Evolutionary conservation across 2,113 vertebrate genomes (phyloP), one percentile per base, ranked within the genome.

Genomic region (Prinia subflava): DNA sequence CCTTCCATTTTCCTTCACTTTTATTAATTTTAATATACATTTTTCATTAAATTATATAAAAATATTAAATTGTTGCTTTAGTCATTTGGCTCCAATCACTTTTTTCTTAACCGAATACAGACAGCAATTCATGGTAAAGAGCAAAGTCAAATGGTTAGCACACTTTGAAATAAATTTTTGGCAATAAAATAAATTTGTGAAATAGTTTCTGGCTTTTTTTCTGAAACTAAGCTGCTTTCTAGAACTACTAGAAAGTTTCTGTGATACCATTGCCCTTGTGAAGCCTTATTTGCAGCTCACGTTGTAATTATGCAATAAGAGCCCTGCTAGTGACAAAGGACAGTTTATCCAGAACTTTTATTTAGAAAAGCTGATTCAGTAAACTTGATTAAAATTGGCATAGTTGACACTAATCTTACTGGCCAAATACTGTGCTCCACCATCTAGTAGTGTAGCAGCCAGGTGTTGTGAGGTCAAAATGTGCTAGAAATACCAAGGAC

Each of bases 121-220:
- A 87, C 59, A 96, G 60, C 46, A 53, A 21, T 91, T 95, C 64
- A 88, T 4, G 1, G 87, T 93, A 89, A 89, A 90, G 83, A 89
- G 25, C 67, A 95, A 80, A 94, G 50, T 19, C 75, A 95, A 97
- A 93, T 92, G 91, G 65, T 95, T 96, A 94, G 93, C 90, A 91
- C 60, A 94, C 93, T 97, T 96, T 91, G 76, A 87, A 91, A 95
- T 64, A 91, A 22, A 82, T 94, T 97, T 97, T 90, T 96, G 96
- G 83, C 96, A 95, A 89, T 73, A 57, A 93, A 76, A 81, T 11
- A 82, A 89, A 91, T 95, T 96, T 83, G 56, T 95, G 64, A 90
- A 96, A 95, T 94, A 96, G 79, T 90, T 96, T 90, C 83, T 95
- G 49, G 53, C 47, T 84, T 55, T 70, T 76, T 77, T 57, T 50